Evolutionary conservation across 2,113 vertebrate species (phyloP).

Genomic region (Brachyistius frenatus): DNA sequence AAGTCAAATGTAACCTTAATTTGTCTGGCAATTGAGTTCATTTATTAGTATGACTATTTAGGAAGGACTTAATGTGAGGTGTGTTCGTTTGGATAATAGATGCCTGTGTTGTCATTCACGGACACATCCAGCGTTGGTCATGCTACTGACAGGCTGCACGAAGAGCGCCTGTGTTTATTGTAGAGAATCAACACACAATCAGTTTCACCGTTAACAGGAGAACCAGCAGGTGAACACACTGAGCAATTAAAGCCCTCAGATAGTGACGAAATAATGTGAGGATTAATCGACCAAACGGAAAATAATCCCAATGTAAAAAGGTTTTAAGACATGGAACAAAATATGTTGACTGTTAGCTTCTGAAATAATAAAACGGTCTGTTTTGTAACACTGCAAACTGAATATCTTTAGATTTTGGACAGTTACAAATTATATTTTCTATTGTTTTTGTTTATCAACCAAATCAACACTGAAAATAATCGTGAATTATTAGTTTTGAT

Average conservation of each 20-base stretch:
- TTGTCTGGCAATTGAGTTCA: conserved; percentile 78
- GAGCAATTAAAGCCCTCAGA: conserved; percentile 10
- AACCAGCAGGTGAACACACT: conserved; percentile 4
- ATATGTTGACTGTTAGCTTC: no score
- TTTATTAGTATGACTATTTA: conserved; percentile 76
- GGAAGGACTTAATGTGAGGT: conserved; percentile 57
- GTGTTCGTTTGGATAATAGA: conserved; percentile 47
- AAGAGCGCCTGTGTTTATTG: conserved; percentile 50
- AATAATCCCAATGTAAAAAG: no score
- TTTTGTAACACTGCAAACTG: no score
- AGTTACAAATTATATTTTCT: neutral
- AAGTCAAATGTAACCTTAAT: conserved; percentile 85
- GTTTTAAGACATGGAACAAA: no score
- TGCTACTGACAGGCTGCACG: conserved; percentile 44
- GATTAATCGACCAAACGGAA: neutral
- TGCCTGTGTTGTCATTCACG: conserved; percentile 44
- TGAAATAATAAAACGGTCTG: no score
- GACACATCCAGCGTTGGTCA: conserved; percentile 48
- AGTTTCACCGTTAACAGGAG: conserved; percentile 26
- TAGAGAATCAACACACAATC: conserved; percentile 21
- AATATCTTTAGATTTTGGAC: no score
- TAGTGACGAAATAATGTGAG: neutral
- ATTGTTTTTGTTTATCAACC: neutral
- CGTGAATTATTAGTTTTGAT: neutral
- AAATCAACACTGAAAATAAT: neutral